Evolutionary conservation across 2,797 vertebrate genomes (phyloP).

Genomic region (Allobates femoralis): DNA sequence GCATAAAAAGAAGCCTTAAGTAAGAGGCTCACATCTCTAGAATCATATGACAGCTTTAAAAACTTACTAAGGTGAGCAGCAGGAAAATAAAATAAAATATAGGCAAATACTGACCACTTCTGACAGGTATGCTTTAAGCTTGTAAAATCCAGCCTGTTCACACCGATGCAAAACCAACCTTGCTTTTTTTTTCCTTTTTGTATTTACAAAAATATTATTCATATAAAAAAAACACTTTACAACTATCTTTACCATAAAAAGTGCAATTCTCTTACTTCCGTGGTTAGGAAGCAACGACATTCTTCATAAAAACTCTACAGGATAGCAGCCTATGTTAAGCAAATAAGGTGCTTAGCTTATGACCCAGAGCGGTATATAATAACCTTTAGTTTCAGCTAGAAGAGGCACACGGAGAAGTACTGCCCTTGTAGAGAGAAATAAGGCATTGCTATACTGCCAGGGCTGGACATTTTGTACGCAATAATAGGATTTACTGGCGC

Average conservation of each 20-base stretch:
- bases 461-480: constrained; percentile 69
- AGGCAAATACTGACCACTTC: too few species aligned
- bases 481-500: constrained; percentile 72
- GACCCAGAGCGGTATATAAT: constrained; percentile 50
- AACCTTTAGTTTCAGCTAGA: constrained; percentile 63
- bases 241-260: constrained; percentile 84
- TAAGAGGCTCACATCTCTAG: too few species aligned
- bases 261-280: constrained; percentile 85
- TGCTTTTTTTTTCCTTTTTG: constrained; percentile 77
- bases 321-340: constrained; percentile 97
- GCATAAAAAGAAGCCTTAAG: too few species aligned
- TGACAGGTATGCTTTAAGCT: constrained; percentile 71
- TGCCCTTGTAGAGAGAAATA: constrained; percentile 14
- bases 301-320: constrained; percentile 96
- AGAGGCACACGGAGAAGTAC: constrained; percentile 43
- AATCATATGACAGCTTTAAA: too few species aligned
- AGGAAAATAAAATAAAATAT: too few species aligned
- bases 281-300: constrained; percentile 84
- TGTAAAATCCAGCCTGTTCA: constrained; percentile 83
- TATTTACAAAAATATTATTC: constrained; percentile 82
- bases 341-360: constrained; percentile 99
- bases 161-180: constrained; percentile 74
- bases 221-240: constrained; percentile 77
- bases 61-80: too few species aligned
- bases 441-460: constrained; percentile 64